Base-by-base conservation (phyloP, 2,888 invertebrate genomes). In the Parnassius glacialis region DNA sequence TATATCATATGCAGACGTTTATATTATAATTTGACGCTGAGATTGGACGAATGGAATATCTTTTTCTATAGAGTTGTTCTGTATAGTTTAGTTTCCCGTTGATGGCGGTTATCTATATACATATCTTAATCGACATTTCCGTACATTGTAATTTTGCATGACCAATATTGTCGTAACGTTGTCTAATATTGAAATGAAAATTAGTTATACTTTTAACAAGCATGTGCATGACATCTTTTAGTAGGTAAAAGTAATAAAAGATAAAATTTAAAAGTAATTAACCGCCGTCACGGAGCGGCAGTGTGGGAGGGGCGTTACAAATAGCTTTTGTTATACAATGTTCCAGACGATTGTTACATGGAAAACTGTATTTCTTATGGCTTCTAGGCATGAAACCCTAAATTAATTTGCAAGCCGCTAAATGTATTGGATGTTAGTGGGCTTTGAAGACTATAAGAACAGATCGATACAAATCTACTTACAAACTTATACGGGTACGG, bases 261-360 rank as follows among this genome's bases (percentile, higher is more conserved):
- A 62, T 54, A 50, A 62, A 61, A 61, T 61, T 58, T 58, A 54
- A 62, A 62, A 62, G 43, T 52, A 62, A 62, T 62, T 58, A 62
- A 47, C 44, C 3, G 20, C 9, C 43, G 57, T 57, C 62, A 62
- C 62, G 62, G 50, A 54, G 42, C 42, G 41, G 10, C 48, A 11
- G 48, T 50, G 57, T 47, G 56, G 56, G 61, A 47, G 57, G 50
- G 53, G 57, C 57, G 16, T 61, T 48, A 61, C 61, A 12, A 59
- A 55, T 60, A 20, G 57, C 57, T 43, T 48, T 47, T 13, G 51
- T 51, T 58, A 44, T 56, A 57, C 61, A 61, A 61, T 51, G 61
- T 61, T n/a, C 54, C 54, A 50, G 43, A 42, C 47, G 52, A 53
- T 60, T 54, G 50, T 55, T 60, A 48, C 54, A 60, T 50, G 34